phyloP scores from a whole-genome alignment of 2,113 vertebrate genomes.

The Corydoras sp. region DNA sequence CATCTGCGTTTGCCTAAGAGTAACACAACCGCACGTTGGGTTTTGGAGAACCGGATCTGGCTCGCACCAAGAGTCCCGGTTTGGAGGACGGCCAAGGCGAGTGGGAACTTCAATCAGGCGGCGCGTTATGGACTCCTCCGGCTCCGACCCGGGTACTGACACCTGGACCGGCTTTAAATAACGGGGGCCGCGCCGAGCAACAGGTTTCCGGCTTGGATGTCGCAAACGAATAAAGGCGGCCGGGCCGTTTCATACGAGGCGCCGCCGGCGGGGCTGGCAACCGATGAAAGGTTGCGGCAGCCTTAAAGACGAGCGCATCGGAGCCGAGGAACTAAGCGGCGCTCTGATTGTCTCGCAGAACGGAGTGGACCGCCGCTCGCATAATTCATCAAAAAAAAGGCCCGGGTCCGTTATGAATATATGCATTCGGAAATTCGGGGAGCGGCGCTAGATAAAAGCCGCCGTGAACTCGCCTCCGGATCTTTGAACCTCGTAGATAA shows the following conservation, averaged over 20 bases:
- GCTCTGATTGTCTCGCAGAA: slow-evolving; percentile 26
- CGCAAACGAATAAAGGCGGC: slow-evolving; percentile 24
- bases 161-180: slow-evolving; percentile 34
- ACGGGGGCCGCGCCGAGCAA: slow-evolving; percentile 31
- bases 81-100: slow-evolving; percentile 34
- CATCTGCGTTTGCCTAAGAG: slow-evolving; percentile 15
- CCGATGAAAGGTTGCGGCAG: slow-evolving; percentile 28
- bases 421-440: slow-evolving; percentile 33
- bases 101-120: slow-evolving; percentile 34
- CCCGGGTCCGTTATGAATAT: slow-evolving; percentile 35
- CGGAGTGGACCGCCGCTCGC: slow-evolving; percentile 15
- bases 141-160: slow-evolving; percentile 37
- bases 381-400: slow-evolving; percentile 24
- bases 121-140: slow-evolving; percentile 28
- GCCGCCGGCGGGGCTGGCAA: slow-evolving; percentile 40
- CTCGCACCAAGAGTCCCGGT: slow-evolving; percentile 21
- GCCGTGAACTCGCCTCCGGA: slow-evolving; percentile 12
- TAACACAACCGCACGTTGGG: slow-evolving; percentile 2
- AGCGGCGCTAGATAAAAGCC: slow-evolving; percentile 2
- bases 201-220: slow-evolving; percentile 33
- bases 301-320: slow-evolving; percentile 20
- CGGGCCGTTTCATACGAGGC: slow-evolving; percentile 35
- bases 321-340: slow-evolving; percentile 17
- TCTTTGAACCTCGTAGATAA: slow-evolving; percentile 10
- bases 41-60: slow-evolving; percentile 6